Conservation (phyloP, 2,797 vertebrate species). For the Prionace glauca region DNA sequence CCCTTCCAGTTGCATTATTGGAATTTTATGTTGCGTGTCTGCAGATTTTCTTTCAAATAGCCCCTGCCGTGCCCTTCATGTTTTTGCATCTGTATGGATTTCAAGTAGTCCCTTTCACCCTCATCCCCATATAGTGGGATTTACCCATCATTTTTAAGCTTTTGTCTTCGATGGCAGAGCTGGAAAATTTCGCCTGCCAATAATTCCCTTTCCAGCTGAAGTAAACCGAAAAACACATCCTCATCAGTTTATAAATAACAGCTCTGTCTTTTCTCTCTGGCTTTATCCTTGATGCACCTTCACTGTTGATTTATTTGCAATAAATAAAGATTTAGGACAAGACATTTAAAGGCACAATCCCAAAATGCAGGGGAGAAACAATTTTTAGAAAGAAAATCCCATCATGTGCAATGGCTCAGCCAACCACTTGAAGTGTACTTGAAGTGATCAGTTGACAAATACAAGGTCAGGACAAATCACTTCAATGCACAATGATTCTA, state of each 20-base stretch:
- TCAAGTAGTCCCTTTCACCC: neutral
- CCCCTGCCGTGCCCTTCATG: neutral
- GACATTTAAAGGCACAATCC: neutral
- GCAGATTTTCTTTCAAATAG: neutral
- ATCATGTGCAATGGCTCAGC: neutral
- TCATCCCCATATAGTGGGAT: neutral
- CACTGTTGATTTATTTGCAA: neutral
- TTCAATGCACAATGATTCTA: neutral
- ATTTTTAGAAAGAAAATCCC: neutral
- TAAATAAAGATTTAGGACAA: neutral
- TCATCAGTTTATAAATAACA: neutral
- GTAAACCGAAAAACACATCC: neutral
- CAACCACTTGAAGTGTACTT: neutral
- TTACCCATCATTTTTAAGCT: neutral
- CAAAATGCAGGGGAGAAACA: neutral
- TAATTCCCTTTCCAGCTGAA: neutral
- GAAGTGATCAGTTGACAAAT: neutral
- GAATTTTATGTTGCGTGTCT: neutral
- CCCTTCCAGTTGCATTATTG: neutral
- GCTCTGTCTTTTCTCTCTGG: neutral
- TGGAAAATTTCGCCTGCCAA: neutral
- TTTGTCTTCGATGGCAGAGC: neutral
- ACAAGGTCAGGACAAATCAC: neutral
- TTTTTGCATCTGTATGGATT: neutral
- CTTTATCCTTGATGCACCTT: neutral